A percentile compares a stretch with the other conserved stretches of the same genome.
These are phyloP conservation scores for Cranoglanis bouderius DNA, from an alignment of 2,113 vertebrate genomes.

Conservation along the genomic window DNA sequence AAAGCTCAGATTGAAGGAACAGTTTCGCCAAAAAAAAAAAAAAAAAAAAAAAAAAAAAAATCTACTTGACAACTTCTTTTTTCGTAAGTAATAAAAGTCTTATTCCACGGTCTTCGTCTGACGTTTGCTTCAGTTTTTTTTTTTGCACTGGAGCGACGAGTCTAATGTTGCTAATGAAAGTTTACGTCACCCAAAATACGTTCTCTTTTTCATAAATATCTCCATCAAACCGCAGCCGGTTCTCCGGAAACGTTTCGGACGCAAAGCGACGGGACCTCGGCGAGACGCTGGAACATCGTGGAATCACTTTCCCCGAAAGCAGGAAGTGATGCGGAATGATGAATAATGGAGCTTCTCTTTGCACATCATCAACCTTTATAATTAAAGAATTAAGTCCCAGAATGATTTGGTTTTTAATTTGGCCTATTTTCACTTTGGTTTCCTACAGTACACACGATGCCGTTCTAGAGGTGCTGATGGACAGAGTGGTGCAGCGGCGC, in stretches of 20 bases:
- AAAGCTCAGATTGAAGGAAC: background rate
- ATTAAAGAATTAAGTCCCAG: background rate
- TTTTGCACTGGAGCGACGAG: background rate
- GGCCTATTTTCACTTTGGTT: background rate
- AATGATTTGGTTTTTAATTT: background rate
- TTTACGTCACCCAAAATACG: background rate
- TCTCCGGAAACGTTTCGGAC: too few species aligned
- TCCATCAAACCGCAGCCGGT: background rate
- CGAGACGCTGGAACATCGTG: background rate
- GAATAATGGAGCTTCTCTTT: background rate
- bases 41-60: background rate
- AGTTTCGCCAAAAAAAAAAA: background rate
- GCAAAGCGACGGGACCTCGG: background rate
- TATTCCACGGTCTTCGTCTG: background rate
- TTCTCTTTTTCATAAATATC: background rate
- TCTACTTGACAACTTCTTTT: background rate
- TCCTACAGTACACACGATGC: background rate
- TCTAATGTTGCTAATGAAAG: background rate
- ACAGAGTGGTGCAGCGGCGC: background rate
- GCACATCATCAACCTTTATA: background rate
- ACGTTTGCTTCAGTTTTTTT: background rate
- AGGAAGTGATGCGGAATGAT: background rate
- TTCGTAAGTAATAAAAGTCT: background rate
- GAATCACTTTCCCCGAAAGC: background rate
- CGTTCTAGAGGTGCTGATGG: background rate